A percentile compares a stretch with the other conserved stretches of the same genome.
These are phyloP conservation scores for Rhamphomyia laevipes DNA, from an alignment of 2,888 invertebrate genomes.

Conservation along the genomic window DNA sequence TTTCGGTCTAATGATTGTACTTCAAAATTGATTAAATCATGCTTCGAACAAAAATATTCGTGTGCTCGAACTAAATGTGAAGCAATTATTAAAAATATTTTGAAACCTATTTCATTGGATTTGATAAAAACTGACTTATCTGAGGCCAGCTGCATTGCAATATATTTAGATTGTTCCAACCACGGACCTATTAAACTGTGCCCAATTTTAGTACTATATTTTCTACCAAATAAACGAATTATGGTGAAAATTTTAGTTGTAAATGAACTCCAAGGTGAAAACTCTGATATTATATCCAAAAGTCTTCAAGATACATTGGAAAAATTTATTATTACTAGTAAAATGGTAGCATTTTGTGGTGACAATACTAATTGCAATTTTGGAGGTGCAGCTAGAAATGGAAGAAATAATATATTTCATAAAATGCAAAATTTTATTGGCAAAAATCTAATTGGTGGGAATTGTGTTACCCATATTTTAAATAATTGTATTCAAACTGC, in stretches of 20 bases:
- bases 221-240: slow-evolving; percentile 12
- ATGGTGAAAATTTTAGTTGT: slow-evolving; percentile 11
- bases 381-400: neutral
- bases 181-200: slow-evolving; percentile 12
- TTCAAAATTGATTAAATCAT: slow-evolving; percentile 6
- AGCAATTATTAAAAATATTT: slow-evolving; percentile 8
- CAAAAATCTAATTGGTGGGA: neutral
- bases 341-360: neutral
- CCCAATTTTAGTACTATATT: slow-evolving; percentile 14
- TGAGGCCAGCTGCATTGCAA: slow-evolving; percentile 5
- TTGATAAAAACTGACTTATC: slow-evolving; percentile 4
- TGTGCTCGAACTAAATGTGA: slow-evolving; percentile 7
- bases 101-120: slow-evolving; percentile 3
- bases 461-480: neutral
- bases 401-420: neutral
- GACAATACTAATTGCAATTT: neutral
- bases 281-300: slow-evolving; percentile 12
- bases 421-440: neutral
- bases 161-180: slow-evolving; percentile 14
- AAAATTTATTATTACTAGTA: neutral
- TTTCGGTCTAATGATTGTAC: slow-evolving; percentile 19
- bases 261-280: slow-evolving; percentile 11
- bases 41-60: slow-evolving; percentile 8
- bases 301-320: neutral
- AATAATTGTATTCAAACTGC: neutral